Conservation (phyloP, 1,140 invertebrate genomes). For the Diorhabda sublineata region DNA sequence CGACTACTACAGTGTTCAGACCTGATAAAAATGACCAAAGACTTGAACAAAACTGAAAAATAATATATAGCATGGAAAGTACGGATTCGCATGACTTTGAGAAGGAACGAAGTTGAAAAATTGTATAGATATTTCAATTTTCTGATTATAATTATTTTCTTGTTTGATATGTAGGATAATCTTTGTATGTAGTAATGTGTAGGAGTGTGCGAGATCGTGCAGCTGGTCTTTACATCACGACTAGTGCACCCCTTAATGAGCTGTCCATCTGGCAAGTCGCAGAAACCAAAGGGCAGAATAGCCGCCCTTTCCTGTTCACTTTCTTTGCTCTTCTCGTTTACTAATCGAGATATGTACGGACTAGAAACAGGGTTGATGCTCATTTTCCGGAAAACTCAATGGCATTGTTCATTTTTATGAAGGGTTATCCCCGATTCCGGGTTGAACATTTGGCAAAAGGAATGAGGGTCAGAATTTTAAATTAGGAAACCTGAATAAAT, state of each 20-base stretch:
- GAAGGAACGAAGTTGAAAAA: no score
- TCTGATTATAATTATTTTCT: no score
- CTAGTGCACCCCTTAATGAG: slow-evolving; percentile 27
- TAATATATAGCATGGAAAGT: not conserved
- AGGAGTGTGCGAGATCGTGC: slow-evolving; percentile 29
- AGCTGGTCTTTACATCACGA: slow-evolving; percentile 38
- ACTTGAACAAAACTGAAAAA: not conserved
- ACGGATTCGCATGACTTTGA: no score
- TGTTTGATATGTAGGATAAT: not conserved
- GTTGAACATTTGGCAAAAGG: no score
- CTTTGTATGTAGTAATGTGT: not conserved
- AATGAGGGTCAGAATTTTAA: no score
- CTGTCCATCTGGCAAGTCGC: slow-evolving; percentile 37
- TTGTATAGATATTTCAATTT: no score
- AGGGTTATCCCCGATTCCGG: slow-evolving; percentile 11
- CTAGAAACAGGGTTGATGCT: not conserved
- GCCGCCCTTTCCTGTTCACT: slow-evolving; percentile 21
- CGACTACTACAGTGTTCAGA: no score
- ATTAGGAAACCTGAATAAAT: no score
- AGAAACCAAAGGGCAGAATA: slow-evolving; percentile 33
- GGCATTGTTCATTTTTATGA: slow-evolving; percentile 1
- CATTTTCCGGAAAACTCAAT: slow-evolving; percentile 9
- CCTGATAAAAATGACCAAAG: not conserved
- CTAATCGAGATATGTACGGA: slow-evolving; percentile 9
- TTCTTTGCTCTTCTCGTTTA: slow-evolving; percentile 8